These are phyloP conservation scores for Gasteruption jaculator DNA, from an alignment of 2,888 invertebrate genomes.

Conservation along the genomic window DNA sequence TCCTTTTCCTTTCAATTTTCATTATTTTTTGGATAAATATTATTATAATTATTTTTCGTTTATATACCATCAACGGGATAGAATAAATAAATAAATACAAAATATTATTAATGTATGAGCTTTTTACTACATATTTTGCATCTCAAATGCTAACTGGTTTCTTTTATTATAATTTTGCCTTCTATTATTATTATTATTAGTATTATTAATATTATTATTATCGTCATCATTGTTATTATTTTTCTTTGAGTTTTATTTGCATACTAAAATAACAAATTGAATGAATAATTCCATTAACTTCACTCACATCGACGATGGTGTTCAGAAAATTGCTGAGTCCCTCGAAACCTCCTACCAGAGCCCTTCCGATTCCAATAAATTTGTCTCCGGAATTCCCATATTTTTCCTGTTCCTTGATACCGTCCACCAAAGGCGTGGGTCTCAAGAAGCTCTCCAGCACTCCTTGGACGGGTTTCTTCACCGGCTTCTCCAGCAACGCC, in stretches of 20 bases:
- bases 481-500: slow-evolving; percentile 32
- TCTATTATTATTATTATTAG: no score
- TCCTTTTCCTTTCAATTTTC: no score
- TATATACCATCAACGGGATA: no score
- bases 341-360: slow-evolving; percentile 66
- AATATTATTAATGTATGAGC: no score
- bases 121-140: no score
- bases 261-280: background rate
- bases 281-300: slow-evolving; percentile 1
- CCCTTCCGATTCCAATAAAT: slow-evolving; percentile 61
- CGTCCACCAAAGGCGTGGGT: slow-evolving; percentile 71
- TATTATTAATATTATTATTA: no score
- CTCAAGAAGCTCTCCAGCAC: slow-evolving; percentile 37
- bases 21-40: no score
- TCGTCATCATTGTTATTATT: background rate
- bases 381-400: slow-evolving; percentile 74
- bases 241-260: no score
- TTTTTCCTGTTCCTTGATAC: slow-evolving; percentile 72
- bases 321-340: slow-evolving; percentile 64
- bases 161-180: no score
- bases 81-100: no score
- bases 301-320: slow-evolving; percentile 59
- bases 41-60: no score
- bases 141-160: no score
- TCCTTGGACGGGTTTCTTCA: slow-evolving; percentile 28